Conservation (phyloP, 2,888 invertebrate species). For the Callyntrura guangdongensis region DNA sequence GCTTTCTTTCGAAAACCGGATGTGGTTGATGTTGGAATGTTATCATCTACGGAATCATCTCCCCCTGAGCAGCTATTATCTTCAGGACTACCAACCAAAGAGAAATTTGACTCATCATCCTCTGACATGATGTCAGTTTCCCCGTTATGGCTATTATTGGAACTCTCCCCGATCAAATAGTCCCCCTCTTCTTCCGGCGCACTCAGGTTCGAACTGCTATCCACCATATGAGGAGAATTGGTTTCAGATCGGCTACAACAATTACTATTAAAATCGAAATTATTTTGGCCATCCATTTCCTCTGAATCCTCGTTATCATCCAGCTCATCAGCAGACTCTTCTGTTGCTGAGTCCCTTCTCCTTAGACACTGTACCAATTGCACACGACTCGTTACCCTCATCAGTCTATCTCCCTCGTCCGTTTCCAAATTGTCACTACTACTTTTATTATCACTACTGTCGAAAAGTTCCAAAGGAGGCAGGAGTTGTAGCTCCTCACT, state of each 20-base stretch:
- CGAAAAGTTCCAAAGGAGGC: conserved; percentile 53
- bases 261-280: conserved; percentile 50
- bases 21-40: conserved; percentile 78
- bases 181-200: conserved; percentile 34
- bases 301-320: conserved; percentile 59
- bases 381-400: conserved; percentile 64
- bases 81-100: conserved; percentile 52
- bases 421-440: conserved; percentile 8
- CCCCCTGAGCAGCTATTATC: conserved; percentile 51
- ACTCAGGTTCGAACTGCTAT: conserved; percentile 71
- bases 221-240: conserved; percentile 53
- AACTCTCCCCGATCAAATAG: conserved; percentile 48
- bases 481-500: conserved; percentile 68
- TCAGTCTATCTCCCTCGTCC: background rate
- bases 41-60: conserved; percentile 70
- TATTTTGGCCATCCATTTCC: conserved; percentile 70
- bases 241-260: conserved; percentile 49
- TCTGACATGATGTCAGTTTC: conserved; percentile 43
- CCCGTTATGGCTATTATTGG: conserved; percentile 29
- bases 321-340: conserved; percentile 16
- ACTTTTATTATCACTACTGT: background rate
- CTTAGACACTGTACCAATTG: conserved; percentile 26
- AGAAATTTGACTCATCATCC: conserved; percentile 58
- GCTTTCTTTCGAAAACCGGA: conserved; percentile 72
- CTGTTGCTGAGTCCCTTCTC: conserved; percentile 14